Conservation (phyloP, 2,888 invertebrate genomes). For the Rugalucina vietnamica region DNA sequence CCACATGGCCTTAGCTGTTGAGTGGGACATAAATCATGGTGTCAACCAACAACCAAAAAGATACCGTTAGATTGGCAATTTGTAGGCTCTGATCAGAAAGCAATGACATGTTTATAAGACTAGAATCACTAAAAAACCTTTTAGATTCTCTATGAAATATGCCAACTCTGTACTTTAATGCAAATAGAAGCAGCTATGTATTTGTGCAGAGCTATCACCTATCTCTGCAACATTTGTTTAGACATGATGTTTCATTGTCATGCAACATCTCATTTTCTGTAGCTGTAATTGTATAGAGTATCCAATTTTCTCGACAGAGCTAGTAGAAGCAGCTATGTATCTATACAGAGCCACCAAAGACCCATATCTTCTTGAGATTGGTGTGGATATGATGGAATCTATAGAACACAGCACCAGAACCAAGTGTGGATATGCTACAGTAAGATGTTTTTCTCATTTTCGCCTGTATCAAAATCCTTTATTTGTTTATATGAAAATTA, state of each 20-base stretch:
- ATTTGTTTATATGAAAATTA: background rate
- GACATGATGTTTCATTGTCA: no score
- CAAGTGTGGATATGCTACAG: slow-evolving; percentile 98
- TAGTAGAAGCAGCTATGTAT: slow-evolving; percentile 98
- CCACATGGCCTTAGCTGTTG: no score
- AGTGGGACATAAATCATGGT: no score
- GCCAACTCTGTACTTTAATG: no score
- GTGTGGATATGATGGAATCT: slow-evolving; percentile 95
- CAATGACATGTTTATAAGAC: no score
- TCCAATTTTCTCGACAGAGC: slow-evolving; percentile 86
- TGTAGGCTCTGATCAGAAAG: no score
- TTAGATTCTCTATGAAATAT: no score
- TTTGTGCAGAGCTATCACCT: slow-evolving; percentile 95
- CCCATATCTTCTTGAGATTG: slow-evolving; percentile 95
- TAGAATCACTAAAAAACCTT: no score
- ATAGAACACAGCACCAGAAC: slow-evolving; percentile 97
- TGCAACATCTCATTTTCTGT: no score
- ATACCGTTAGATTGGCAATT: no score
- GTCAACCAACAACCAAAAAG: no score
- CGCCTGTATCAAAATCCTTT: background rate
- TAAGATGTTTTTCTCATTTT: slow-evolving; percentile 84
- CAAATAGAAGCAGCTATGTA: slow-evolving; percentile 98
- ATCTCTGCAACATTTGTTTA: slow-evolving; percentile 95
- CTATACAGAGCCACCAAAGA: slow-evolving; percentile 97
- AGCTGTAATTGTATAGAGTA: no score